phyloP scores from a whole-genome alignment of 2,797 vertebrate species.

The Muscicapa striata region DNA sequence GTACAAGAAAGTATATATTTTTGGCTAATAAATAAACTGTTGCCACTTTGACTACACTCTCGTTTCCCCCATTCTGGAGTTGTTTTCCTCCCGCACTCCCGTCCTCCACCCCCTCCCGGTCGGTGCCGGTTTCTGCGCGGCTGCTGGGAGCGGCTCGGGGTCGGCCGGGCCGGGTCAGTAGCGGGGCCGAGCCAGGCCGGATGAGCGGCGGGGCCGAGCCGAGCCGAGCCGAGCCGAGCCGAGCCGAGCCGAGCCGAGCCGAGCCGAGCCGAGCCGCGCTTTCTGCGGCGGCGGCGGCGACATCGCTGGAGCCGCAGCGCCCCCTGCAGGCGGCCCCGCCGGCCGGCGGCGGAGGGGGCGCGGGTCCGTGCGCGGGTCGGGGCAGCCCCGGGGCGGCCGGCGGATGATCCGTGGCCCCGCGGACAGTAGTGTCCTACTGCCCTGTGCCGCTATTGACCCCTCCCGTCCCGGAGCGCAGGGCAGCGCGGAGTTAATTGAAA shows the following conservation, averaged over 20 bases:
- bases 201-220: neutral
- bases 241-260: neutral
- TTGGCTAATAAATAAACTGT: constrained; percentile 99
- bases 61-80: constrained; percentile 42
- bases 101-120: too few species aligned
- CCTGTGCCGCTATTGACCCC: neutral
- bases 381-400: neutral
- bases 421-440: neutral
- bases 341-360: neutral
- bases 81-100: neutral
- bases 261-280: neutral
- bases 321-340: neutral
- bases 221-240: too few species aligned
- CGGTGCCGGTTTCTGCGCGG: neutral
- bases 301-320: constrained; percentile 29
- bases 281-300: neutral
- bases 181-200: neutral
- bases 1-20: constrained; percentile 99
- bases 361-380: too few species aligned
- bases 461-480: neutral
- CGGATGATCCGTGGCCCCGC: neutral
- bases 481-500: neutral
- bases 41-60: constrained; percentile 88
- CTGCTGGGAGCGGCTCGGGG: neutral
- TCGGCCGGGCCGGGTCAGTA: neutral